Evolutionary conservation across 2,888 invertebrate genomes (phyloP).

Genomic region (Caenorhabditis angaria): DNA sequence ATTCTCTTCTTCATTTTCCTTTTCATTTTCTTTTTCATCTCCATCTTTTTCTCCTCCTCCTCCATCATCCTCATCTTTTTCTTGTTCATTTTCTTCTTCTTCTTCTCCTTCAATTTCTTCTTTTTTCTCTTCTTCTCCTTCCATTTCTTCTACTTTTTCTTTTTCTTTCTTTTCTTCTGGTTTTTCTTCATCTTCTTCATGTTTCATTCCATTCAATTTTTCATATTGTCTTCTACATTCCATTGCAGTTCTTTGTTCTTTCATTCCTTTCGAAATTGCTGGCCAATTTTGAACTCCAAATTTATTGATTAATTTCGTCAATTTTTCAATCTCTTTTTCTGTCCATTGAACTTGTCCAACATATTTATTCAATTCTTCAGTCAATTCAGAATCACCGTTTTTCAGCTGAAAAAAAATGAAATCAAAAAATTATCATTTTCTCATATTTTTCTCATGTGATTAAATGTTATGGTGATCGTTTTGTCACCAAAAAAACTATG

Average conservation of each 20-base stretch:
- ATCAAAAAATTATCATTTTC: too few relatives aligned
- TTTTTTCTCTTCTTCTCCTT: not conserved
- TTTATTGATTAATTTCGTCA: slow-evolving; percentile 22
- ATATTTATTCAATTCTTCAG: slow-evolving; percentile 15
- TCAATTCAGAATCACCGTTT: slow-evolving; percentile 7
- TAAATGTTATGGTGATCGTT: too few relatives aligned
- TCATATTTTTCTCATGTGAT: too few relatives aligned
- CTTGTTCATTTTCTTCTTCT: not conserved
- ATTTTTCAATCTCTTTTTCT: slow-evolving; percentile 12
- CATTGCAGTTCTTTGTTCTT: not conserved
- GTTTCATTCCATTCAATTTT: not conserved
- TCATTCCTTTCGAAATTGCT: slow-evolving; percentile 27
- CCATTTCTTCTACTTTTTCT: not conserved
- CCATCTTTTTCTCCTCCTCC: not conserved
- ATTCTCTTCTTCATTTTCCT: slow-evolving; percentile 1
- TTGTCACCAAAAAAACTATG: too few relatives aligned
- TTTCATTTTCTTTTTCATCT: not conserved
- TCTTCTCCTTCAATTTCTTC: not conserved
- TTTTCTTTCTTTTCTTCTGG: not conserved
- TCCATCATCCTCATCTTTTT: not conserved
- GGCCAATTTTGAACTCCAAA: slow-evolving; percentile 23
- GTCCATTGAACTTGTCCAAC: slow-evolving; percentile 35
- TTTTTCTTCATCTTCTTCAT: not conserved
- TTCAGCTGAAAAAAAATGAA: slow-evolving; percentile 13
- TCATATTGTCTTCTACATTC: slow-evolving; percentile 6